These are phyloP conservation scores for Trichogramma dendrolimi DNA, from an alignment of 2,888 invertebrate species.

Conservation along the genomic window DNA sequence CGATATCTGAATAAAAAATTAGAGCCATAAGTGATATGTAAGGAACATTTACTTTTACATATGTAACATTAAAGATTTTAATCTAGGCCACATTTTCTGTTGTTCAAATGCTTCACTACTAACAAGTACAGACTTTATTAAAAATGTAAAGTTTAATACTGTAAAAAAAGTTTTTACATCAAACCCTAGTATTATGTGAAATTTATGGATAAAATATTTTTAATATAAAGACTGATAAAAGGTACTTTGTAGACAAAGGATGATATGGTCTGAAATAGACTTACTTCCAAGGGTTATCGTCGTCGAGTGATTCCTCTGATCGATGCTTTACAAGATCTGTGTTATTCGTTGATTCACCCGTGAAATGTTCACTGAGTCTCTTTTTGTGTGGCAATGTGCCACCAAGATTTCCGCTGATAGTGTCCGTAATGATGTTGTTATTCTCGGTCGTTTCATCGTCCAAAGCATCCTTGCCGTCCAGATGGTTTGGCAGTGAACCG, in stretches of 20 bases:
- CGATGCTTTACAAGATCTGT: constrained; percentile 46
- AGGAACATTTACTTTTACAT: too few relatives aligned
- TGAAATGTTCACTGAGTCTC: constrained; percentile 43
- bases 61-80: too few relatives aligned
- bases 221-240: too few relatives aligned
- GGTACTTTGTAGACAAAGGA: too few relatives aligned
- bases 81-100: too few relatives aligned
- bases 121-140: too few relatives aligned
- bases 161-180: too few relatives aligned
- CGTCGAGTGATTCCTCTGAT: constrained; percentile 48
- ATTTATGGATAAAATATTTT: too few relatives aligned
- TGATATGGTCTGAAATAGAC: not conserved
- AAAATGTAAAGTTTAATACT: too few relatives aligned
- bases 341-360: constrained; percentile 40
- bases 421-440: constrained; percentile 53
- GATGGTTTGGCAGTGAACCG: constrained; percentile 67
- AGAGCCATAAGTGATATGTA: too few relatives aligned
- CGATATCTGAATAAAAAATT: constrained; percentile 38
- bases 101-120: too few relatives aligned
- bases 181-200: too few relatives aligned
- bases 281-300: constrained; percentile 50
- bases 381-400: constrained; percentile 50
- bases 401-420: constrained; percentile 45
- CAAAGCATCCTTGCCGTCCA: constrained; percentile 59
- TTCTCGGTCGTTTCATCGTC: constrained; percentile 55